phyloP scores from a whole-genome alignment of 2,888 invertebrate genomes.

The Ophion ventricosus region DNA sequence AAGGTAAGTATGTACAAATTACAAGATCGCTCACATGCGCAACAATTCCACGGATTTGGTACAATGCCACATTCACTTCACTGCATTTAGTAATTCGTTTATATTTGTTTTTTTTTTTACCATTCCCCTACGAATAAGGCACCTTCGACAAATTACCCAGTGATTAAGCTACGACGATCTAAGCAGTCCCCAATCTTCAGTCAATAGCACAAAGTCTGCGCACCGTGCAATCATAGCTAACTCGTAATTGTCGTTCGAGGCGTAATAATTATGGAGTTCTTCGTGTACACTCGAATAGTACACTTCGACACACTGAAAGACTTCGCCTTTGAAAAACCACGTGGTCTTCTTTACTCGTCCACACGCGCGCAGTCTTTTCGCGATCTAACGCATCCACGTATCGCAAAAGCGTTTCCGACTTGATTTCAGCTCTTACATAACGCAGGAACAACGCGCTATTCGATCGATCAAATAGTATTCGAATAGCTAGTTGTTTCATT shows the following conservation, averaged over 20 bases:
- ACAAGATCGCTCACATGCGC: conserved; percentile 77
- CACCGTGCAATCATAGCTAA: conserved; percentile 71
- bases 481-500: conserved; percentile 26
- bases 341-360: conserved; percentile 20
- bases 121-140: conserved; percentile 81
- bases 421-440: conserved; percentile 24
- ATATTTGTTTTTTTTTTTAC: conserved; percentile 42
- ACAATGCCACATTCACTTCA: conserved; percentile 76
- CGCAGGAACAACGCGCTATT: conserved; percentile 21
- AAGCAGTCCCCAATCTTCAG: conserved; percentile 75
- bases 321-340: conserved; percentile 26
- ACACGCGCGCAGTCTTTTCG: conserved; percentile 20
- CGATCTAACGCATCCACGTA: conserved; percentile 16
- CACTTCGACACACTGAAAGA: conserved; percentile 26
- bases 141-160: conserved; percentile 83
- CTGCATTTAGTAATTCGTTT: conserved; percentile 70
- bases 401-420: conserved; percentile 7
- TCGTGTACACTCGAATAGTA: conserved; percentile 57
- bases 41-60: conserved; percentile 71
- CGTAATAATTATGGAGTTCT: conserved; percentile 68
- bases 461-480: conserved; percentile 38
- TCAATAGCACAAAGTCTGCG: conserved; percentile 73
- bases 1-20: conserved; percentile 79
- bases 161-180: conserved; percentile 77
- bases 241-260: conserved; percentile 75